A percentile compares a stretch with the other conserved stretches of the same genome.
phyloP scores from a whole-genome alignment of 2,113 vertebrate species.

The Turnix velox region DNA sequence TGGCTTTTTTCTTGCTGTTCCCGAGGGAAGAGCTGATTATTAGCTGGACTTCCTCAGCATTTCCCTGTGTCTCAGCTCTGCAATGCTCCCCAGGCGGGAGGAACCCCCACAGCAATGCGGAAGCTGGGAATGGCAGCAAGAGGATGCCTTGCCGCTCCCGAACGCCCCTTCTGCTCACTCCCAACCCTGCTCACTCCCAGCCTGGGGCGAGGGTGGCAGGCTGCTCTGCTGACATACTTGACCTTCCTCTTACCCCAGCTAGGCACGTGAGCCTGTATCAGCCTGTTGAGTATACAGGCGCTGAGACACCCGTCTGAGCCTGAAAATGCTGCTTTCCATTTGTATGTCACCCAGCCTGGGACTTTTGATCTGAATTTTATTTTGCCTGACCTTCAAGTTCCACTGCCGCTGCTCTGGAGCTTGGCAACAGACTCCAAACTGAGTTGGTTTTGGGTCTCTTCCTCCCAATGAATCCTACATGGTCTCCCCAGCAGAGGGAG shows the following conservation, averaged over 20 bases:
- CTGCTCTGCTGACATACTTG: not conserved
- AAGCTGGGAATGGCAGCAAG: accelerated
- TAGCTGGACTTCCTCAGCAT: not conserved
- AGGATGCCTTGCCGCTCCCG: not conserved
- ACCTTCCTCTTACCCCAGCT: not conserved
- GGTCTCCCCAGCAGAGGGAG: accelerated
- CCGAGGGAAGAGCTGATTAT: not conserved
- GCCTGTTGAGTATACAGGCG: not conserved
- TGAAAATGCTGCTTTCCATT: not conserved
- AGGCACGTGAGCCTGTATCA: conserved; percentile 14
- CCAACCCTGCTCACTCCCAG: not conserved
- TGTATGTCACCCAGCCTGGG: not conserved
- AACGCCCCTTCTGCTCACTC: not conserved
- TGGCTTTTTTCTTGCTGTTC: not conserved
- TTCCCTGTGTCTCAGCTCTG: accelerated
- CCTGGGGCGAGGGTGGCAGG: not conserved
- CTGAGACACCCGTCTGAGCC: not conserved
- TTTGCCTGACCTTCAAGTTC: not conserved
- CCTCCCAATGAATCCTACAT: accelerated
- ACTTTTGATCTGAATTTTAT: not conserved
- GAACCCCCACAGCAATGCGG: not conserved
- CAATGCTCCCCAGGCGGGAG: not conserved
- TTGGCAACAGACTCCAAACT: accelerated
- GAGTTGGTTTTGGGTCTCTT: accelerated
- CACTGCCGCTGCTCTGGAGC: not conserved